Evolutionary conservation across 2,888 invertebrate species (phyloP), one percentile per base, ranked within the genome.

Genomic region (Drosophila tanythrix): DNA sequence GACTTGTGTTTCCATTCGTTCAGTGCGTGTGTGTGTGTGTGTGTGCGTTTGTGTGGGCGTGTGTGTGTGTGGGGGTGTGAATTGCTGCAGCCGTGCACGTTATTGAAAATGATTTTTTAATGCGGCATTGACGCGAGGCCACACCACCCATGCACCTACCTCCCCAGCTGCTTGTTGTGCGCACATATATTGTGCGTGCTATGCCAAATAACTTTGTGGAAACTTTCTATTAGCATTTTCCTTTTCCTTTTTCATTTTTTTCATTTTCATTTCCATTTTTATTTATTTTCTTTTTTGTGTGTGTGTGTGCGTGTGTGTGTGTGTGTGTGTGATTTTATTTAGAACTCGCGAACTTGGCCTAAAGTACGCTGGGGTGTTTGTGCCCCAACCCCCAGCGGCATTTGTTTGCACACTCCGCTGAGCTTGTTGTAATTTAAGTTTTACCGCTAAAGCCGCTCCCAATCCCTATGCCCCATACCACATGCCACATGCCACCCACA

Each of bases 51-150:
- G 38, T 2, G 3, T 18, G 8, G 7, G 21, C 0, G 46, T 35
- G 64, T 48, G 51, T 43, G 29, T 29, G 48, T 13, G 13, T 46
- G 13, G 38, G 6, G 21, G 46, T 46, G 27, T 46, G 46, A 46
- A 25, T 21, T 51, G 60, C 50, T 69, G 80, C 76, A 74, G 64
- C 68, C 74, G 74, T 75, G 86, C 78, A 81, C 74, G 84, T 83
- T 88, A 89, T 89, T 89, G 88, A 89, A 89, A 89, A 89, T 89
- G 82, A 87, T 89, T 88, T 89, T 89, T 88, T 89, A 89, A 89
- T 89, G 85, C 70, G 82, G 76, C 81, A 83, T 85, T 81, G 87
- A 81, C 74, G 76, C 77, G 73, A 74, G 62, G 55, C 65, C 67
- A 40, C 62, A 52, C n/a, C 11, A 5, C 46, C 51, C 25, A n/a